Base-by-base conservation (phyloP, 30 jellyfish, hydroid and myxozoan genomes). In the Hydractinia symbiolongicarpus region DNA sequence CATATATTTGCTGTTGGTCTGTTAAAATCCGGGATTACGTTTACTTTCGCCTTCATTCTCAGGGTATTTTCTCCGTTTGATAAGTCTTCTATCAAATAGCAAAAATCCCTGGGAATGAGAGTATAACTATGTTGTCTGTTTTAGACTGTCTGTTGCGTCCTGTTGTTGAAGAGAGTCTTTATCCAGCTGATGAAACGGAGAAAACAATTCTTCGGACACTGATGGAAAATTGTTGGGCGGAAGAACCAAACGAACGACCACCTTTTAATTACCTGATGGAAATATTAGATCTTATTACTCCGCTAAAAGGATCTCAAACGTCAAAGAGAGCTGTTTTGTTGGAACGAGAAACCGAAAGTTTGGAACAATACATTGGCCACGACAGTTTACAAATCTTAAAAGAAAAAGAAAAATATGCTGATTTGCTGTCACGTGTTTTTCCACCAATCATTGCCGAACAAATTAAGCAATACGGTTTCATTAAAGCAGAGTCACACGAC, bases 171-270 rank as follows among this genome's bases (percentile, higher is more conserved):
- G 82, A 61, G 21, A 72, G 72, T 66, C 76, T 66, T 54, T 88
- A 83, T 14, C 97, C 97, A 30, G 79, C 72, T 14, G 94, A 82
- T 10, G 97, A 90, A 69, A 84, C 88, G 9, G 95, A 85, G 19
- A 61, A 83, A 44, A 80, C 95, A 76, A 82, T 90, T 15, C 73
- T 90, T 21, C 87, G 86, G 49, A 77, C 82, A n/a, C 71, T 90
- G 70, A 86, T 90, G 86, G 97, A 90, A 66, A 72, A 93, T 57
- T 78, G 95, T 21, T 90, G 97, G 97, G 77, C 95, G 10, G 97
- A 90, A 67, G 94, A 86, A 20, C 90, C 93, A 10, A 82, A 60
- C 8, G 90, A 81, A 20, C 76, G 97, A 11, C 97, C 95, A 4
- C 94, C 97, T 9, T 90, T 90, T 80, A 62, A 85, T 10, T 91